Evolutionary conservation across 1,140 invertebrate genomes (phyloP), one percentile per base, ranked within the genome.

Genomic region (Drosophila seguyi): DNA sequence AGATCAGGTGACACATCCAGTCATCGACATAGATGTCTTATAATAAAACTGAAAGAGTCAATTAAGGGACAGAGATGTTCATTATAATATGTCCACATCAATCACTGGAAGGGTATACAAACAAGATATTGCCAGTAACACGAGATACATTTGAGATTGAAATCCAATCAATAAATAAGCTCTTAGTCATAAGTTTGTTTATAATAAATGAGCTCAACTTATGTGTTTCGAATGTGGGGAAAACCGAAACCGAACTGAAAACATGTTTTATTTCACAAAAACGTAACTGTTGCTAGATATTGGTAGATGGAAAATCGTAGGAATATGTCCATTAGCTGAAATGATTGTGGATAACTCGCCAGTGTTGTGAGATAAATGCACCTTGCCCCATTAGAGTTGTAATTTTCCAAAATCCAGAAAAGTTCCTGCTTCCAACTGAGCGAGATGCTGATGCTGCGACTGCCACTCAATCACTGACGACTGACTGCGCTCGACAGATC

Each of bases 1-100:
- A 25, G 7, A 48, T 48, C 47, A 50, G 47, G 47, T 50, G 47
- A 50, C n/a, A 29, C 47, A 18, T 50, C 10, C n/a, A 29, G 10
- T 48, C 7, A 10, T n/a, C 8, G 7, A 7, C 45, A 27, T 27
- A 10, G 13, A 16, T 29, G 16, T 6, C 45, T n/a, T 4, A n/a
- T 27, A 25, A 27, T n/a, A 48, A 27, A 22, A 44, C 5, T 6
- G 14, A 14, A 11, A 25, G 22, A 14, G 25, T 20, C 20, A 18
- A 44, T 44, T 13, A 11, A 3, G 10, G 5, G 2, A 3, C 8
- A 20, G 18, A 44, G 10, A 44, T 44, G 8, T 29, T 2, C 27
- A 3, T 1, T 18, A 18, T 2, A 18, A 1, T 41, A 4, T 18
- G 7, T 41, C 10, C 4, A 18, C 3, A 16, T 16, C 2, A 38